Evolutionary conservation across 1,140 invertebrate species (phyloP).

Genomic region (Anadara kagoshimensis): DNA sequence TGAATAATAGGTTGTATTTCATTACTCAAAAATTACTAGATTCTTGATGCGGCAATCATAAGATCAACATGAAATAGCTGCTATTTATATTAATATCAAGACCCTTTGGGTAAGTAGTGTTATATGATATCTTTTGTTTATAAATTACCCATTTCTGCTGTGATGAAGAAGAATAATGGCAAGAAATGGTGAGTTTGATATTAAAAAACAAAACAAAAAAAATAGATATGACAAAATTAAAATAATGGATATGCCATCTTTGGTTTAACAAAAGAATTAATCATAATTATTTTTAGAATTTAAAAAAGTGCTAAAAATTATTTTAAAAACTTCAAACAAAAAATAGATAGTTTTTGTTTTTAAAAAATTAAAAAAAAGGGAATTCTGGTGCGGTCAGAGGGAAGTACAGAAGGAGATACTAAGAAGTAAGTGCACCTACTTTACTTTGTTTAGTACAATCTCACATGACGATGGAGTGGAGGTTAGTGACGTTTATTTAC

Average conservation of each 20-base stretch:
- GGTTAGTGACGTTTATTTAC: constrained; percentile 45
- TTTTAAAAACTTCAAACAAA: too few relatives aligned
- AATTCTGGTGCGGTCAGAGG: not conserved
- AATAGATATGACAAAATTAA: too few relatives aligned
- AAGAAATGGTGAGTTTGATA: constrained; percentile 12
- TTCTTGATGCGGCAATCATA: constrained; percentile 64
- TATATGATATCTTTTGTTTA: too few relatives aligned
- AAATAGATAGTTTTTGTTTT: too few relatives aligned
- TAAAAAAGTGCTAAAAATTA: too few relatives aligned
- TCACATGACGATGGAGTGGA: constrained; percentile 28
- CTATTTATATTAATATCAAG: constrained; percentile 51
- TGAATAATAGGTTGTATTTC: constrained; percentile 68
- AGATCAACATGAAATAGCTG: constrained; percentile 54
- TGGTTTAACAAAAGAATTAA: too few relatives aligned
- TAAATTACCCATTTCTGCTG: too few relatives aligned
- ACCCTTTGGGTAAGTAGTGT: constrained; percentile 59
- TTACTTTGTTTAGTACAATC: constrained; percentile 44
- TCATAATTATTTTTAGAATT: too few relatives aligned
- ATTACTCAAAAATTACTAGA: constrained; percentile 68
- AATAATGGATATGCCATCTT: too few relatives aligned
- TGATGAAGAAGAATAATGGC: too few relatives aligned
- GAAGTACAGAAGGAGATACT: not conserved
- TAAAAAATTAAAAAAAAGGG: too few relatives aligned
- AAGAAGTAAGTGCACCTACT: constrained; percentile 65
- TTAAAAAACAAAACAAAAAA: too few relatives aligned